Conservation (phyloP, 2,113 vertebrate species). For the Hipposideros armiger region DNA sequence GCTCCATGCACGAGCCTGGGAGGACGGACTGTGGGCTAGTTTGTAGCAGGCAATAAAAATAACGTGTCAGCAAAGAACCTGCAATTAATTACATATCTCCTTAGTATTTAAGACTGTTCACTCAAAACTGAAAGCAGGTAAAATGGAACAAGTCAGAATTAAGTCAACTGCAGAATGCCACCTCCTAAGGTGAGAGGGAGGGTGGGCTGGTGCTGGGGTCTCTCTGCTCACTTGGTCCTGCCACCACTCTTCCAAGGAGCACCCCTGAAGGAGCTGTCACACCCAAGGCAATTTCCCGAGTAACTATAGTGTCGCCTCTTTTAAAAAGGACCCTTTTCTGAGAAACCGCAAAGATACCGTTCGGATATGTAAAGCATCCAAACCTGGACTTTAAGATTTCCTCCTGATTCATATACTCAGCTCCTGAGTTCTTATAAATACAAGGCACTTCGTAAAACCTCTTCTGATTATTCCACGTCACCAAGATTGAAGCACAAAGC, state of each 20-base stretch:
- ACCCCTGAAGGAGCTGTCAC: not conserved
- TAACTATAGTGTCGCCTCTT: rapidly evolving
- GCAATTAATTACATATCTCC: not conserved
- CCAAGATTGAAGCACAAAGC: not conserved
- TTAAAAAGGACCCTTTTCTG: not conserved
- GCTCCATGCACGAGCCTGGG: rapidly evolving
- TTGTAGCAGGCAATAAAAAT: not conserved
- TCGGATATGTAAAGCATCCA: not conserved
- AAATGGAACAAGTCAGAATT: not conserved
- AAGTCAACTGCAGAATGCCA: not conserved
- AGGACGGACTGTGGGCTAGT: not conserved
- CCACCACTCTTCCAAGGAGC: not conserved
- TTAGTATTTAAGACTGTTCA: not conserved
- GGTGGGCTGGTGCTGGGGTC: too few relatives aligned
- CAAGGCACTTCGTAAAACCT: not conserved
- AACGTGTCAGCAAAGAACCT: not conserved
- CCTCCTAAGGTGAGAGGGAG: not conserved
- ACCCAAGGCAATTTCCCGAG: not conserved
- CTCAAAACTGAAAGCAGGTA: not conserved
- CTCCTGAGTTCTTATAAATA: not conserved
- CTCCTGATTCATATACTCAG: not conserved
- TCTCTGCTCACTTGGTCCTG: not conserved
- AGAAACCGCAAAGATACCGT: not conserved
- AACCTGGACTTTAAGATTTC: not conserved
- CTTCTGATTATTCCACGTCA: not conserved